Evolutionary conservation across 2,888 invertebrate genomes (phyloP), one percentile per base, ranked within the genome.

Genomic region (Hydropsyche betteni): DNA sequence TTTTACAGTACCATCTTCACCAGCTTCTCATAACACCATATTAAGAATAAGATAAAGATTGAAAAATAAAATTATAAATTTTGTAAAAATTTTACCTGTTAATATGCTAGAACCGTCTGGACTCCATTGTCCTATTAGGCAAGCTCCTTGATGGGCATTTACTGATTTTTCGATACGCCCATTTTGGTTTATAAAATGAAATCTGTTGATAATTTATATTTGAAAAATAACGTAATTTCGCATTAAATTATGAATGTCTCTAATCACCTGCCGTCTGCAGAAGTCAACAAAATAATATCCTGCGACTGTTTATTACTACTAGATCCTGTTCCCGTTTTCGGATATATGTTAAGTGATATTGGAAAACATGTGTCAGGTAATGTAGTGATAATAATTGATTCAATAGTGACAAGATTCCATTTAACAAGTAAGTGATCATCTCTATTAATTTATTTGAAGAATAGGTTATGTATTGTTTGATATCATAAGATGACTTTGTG

Each of bases 1-100:
- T 86, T 98, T 98, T 2, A 99, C 92, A 75, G 92, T 90, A 1
- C 99, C 99, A 86, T 99, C 99, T 87, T 99, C 99, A 0, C 98
- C 98, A 78, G 94, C 98, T 93, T 12, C n/a, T 74, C 14, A 24
- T 2, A 24, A 24, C n/a, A 73, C 33, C 16, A 24, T 16, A 44
- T 24, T 68, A 64, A 79, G 53, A 71, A 33, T 38, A 52, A 53
- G 6, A 71, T n/a, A 74, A 71, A 58, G 51, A 36, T 44, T 52
- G 64, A 78, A 64, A 74, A 33, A 38, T 24, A 12, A 75, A 79
- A 71, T 76, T 50, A 64, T 36, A 36, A 58, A 76, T 75, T 38
- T 71, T 71, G 24, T 38, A 53, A 55, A 50, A 75, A 64, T 68
- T 52, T 79, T 84, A 93, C 95, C 93, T 82, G 96, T 98, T 12